Percentiles rank a stretch among this genome's conserved stretches.
Conservation (phyloP, 2,888 invertebrate species). For the Agonopterix heracliana region DNA sequence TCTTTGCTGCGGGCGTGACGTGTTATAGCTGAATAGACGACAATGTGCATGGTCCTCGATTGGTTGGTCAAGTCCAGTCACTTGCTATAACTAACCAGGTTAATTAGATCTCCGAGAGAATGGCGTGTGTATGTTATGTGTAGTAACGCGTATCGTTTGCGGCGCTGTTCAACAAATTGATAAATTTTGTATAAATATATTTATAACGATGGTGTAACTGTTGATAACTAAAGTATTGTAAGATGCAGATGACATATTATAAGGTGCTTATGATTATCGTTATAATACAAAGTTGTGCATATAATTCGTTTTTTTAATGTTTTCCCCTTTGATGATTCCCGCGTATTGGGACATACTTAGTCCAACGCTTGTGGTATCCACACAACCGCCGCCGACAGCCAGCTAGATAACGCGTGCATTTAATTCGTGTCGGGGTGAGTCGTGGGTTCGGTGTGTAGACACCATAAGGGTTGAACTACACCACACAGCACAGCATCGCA, state of each 20-base stretch:
- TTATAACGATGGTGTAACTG: conserved; percentile 68
- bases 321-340: no score
- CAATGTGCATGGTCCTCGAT: neutral
- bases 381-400: no score
- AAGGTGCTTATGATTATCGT: conserved; percentile 76
- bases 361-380: no score
- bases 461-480: no score
- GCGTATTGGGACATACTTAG: no score
- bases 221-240: conserved; percentile 68
- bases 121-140: neutral
- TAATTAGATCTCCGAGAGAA: neutral
- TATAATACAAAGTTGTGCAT: conserved; percentile 77
- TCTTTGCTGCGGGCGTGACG: no score
- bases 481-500: no score
- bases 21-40: no score
- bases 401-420: no score
- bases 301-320: conserved; percentile 34
- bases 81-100: neutral
- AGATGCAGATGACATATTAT: conserved; percentile 54
- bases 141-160: conserved; percentile 28
- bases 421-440: no score
- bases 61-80: neutral
- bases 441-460: no score
- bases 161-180: conserved; percentile 58
- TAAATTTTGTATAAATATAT: conserved; percentile 71